Evolutionary conservation across 1,140 invertebrate genomes (phyloP).

Genomic region (Solen grandis): DNA sequence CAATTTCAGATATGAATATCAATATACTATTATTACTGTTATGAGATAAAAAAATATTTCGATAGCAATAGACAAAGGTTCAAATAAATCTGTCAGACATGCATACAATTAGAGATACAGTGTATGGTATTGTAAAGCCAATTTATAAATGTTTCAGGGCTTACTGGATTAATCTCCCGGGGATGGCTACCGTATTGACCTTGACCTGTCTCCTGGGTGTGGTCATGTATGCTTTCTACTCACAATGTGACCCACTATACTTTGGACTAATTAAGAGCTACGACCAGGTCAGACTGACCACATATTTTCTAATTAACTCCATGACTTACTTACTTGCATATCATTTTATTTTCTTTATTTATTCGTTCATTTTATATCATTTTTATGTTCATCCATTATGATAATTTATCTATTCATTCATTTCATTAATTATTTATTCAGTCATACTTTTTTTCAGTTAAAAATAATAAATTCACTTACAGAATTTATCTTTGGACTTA

Average conservation of each 20-base stretch:
- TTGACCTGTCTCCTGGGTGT: conserved; percentile 89
- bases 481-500: too few relatives aligned
- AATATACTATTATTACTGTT: too few relatives aligned
- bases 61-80: too few relatives aligned
- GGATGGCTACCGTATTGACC: conserved; percentile 90
- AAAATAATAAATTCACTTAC: too few relatives aligned
- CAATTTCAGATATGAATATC: too few relatives aligned
- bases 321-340: neutral
- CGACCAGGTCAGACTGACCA: conserved; percentile 71
- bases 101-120: too few relatives aligned
- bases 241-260: conserved; percentile 89
- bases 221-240: conserved; percentile 89
- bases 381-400: neutral
- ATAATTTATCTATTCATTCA: neutral
- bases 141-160: conserved; percentile 84
- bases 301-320: neutral
- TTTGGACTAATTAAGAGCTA: conserved; percentile 82
- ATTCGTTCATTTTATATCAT: neutral
- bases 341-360: neutral
- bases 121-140: too few relatives aligned
- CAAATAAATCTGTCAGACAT: too few relatives aligned
- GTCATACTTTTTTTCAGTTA: neutral
- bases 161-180: conserved; percentile 86
- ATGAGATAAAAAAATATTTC: too few relatives aligned
- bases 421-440: too few relatives aligned